These are phyloP conservation scores for Syndactyla subalaris DNA, from an alignment of 2,797 vertebrate genomes.

Conservation along the genomic window DNA sequence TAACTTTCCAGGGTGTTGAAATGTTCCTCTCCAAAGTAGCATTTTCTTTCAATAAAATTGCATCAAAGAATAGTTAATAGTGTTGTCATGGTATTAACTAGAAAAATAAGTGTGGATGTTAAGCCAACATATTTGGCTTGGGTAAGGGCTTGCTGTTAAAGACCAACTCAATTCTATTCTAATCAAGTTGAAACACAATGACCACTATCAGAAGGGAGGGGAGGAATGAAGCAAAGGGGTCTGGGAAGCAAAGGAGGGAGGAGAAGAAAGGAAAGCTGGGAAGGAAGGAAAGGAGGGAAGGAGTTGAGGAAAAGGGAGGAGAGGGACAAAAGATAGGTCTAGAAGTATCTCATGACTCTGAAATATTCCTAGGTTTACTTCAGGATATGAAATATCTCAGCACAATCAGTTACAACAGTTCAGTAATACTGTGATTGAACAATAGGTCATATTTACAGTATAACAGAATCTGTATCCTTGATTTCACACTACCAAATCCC, in stretches of 20 bases:
- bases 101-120: background rate
- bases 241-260: background rate
- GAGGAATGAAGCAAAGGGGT: background rate
- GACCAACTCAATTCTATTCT: background rate
- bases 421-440: background rate
- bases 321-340: background rate
- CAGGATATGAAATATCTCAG: background rate
- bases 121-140: background rate
- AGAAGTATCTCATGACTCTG: background rate
- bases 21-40: background rate
- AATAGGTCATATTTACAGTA: background rate
- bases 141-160: background rate
- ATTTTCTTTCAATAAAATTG: background rate
- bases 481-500: background rate
- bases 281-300: background rate
- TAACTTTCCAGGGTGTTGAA: background rate
- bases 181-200: background rate
- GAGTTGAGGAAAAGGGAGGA: background rate
- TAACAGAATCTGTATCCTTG: background rate
- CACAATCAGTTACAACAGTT: background rate
- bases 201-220: background rate
- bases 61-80: background rate
- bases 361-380: slow-evolving; percentile 14
- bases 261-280: background rate
- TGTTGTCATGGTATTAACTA: background rate